phyloP scores from a whole-genome alignment of 2,888 invertebrate species.

The Metallyticus violacea region DNA sequence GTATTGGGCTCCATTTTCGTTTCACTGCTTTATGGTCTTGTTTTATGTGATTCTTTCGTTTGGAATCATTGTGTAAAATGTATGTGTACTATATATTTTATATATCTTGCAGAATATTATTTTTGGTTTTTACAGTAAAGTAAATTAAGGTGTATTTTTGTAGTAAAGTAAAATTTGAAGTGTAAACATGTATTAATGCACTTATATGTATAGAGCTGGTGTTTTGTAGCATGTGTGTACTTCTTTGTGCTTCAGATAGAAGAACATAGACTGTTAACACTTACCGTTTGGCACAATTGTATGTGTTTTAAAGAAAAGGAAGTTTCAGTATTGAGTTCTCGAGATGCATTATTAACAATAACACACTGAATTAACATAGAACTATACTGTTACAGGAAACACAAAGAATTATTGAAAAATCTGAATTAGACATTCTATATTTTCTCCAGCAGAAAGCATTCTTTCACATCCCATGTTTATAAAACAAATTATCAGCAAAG shows the following conservation, averaged over 20 bases:
- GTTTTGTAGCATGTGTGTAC: not conserved
- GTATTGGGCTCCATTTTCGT: not conserved
- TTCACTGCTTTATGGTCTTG: not conserved
- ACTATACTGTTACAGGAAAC: not conserved
- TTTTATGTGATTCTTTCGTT: not conserved
- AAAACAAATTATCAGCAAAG: not conserved
- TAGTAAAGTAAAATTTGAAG: not conserved
- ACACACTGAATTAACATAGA: not conserved
- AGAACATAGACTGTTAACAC: not conserved
- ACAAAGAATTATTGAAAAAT: not conserved
- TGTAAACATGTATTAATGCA: not conserved
- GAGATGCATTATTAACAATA: not conserved
- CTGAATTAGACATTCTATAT: not conserved
- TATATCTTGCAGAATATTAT: too few relatives aligned
- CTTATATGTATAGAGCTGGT: not conserved
- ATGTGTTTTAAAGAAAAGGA: not conserved
- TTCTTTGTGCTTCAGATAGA: not conserved
- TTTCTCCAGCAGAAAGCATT: not conserved
- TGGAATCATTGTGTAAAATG: not conserved
- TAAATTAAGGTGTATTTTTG: not conserved
- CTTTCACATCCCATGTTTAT: not conserved
- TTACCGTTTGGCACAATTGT: not conserved
- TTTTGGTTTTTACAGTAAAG: not conserved
- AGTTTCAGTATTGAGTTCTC: not conserved
- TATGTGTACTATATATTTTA: too few relatives aligned